A percentile compares a stretch with the other conserved stretches of the same genome.
Conservation (phyloP, 2,797 vertebrate species). For the Orientallactaga sibirica region DNA sequence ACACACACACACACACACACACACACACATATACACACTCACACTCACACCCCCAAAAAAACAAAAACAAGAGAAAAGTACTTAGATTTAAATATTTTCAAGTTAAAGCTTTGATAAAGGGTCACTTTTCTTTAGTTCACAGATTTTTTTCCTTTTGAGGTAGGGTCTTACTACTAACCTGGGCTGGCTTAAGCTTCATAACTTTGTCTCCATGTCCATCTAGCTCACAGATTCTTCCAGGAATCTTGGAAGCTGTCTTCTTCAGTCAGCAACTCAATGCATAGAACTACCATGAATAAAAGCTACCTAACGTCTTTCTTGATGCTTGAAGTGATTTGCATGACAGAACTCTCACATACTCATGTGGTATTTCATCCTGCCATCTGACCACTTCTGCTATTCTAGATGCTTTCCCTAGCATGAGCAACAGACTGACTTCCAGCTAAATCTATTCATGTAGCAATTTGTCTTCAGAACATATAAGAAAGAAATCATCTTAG, state of each 20-base stretch:
- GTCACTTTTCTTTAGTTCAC: background rate
- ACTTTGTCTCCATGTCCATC: background rate
- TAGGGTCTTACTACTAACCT: background rate
- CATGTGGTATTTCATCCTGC: background rate
- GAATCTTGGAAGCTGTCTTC: background rate
- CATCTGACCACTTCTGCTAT: background rate
- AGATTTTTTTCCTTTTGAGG: background rate
- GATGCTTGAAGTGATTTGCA: background rate
- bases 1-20: no score
- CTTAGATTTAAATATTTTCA: background rate
- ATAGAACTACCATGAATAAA: background rate
- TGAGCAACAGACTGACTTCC: background rate
- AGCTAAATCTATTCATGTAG: background rate
- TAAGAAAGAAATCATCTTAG: conserved; percentile 21
- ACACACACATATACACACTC: no score
- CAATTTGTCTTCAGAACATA: conserved; percentile 7
- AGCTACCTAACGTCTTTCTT: background rate
- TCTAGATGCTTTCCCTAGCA: conserved; percentile 6
- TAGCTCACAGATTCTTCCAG: background rate
- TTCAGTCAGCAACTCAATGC: background rate
- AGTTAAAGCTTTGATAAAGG: conserved; percentile 20
- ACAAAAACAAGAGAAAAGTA: no score
- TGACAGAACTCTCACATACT: background rate
- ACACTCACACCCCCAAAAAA: no score
- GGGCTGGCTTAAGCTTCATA: background rate